phyloP scores from a whole-genome alignment of 2,797 vertebrate species.

The Alosa sapidissima region DNA sequence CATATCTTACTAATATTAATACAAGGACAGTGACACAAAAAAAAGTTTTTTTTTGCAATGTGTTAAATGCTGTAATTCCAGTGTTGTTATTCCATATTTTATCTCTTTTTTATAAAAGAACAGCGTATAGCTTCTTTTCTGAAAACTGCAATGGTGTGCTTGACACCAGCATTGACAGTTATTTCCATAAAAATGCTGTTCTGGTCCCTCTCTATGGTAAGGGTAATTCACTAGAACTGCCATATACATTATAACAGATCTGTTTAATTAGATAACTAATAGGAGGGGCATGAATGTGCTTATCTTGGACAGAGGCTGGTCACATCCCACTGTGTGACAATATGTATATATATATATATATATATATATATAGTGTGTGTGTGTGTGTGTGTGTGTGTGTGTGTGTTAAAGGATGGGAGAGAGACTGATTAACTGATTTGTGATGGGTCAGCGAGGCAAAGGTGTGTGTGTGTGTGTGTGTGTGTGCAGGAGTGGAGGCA shows the following conservation, averaged over 20 bases:
- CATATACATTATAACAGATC: neutral
- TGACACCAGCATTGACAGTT: neutral
- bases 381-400: slow-evolving; percentile 28
- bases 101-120: too few species aligned
- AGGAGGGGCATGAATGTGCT: slow-evolving; percentile 76
- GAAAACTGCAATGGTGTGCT: neutral
- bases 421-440: neutral
- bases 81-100: neutral
- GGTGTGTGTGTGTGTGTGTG: neutral
- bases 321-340: neutral
- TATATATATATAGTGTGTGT: slow-evolving; percentile 1
- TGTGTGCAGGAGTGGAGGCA: neutral
- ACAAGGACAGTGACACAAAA: neutral
- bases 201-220: neutral
- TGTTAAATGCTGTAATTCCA: neutral
- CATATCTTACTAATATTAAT: neutral
- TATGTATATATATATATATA: too few species aligned
- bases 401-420: neutral
- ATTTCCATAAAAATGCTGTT: neutral
- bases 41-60: neutral
- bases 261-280: slow-evolving; percentile 81
- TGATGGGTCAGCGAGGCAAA: slow-evolving; percentile 1
- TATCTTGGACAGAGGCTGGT: slow-evolving; percentile 42
- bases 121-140: neutral
- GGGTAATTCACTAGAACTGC: neutral